Base-by-base conservation (phyloP, 1,140 invertebrate species). In the Steinernema khuongi region DNA sequence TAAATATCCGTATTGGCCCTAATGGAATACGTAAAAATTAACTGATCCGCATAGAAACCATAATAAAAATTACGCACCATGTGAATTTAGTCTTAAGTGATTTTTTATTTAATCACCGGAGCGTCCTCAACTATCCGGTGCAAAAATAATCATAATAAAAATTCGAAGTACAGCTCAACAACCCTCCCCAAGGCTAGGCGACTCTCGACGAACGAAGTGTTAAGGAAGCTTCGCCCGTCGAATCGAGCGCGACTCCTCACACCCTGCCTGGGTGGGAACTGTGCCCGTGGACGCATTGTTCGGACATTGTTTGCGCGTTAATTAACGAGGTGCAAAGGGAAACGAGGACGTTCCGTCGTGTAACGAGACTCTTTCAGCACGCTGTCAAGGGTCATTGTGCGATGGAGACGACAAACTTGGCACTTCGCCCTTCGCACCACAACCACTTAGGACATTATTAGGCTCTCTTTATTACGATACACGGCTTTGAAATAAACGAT, bases 281-380 rank as follows among this genome's bases (percentile, higher is more conserved):
- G 14, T 60, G 50, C 50, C 50, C 50, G 7, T 4, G 14, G 50
- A 14, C 22, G 50, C 50, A 60, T 60, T 60, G 50, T 60, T 60
- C 50, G 50, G 50, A 60, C 50, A 60, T 60, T 60, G 50, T 60
- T 60, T 60, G 50, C 50, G 50, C 50, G 50, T 60, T 60, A 60
- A 60, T 60, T 60, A 60, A 60, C 50, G 50, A 60, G 50, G 50
- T 60, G 50, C 50, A 4, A 60, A 60, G 50, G 36, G 50, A 60
- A 60, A 17, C 50, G 50, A 11, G 50, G 4, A 17, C 50, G 14
- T 26, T 60, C 26, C 50, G 7, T 11, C 50, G 50, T 60, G 11
- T 60, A 60, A 60, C 50, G 7, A 60, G 50, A 60, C 14, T 60
- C 50, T 60, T 60, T 60, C 50, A 60, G 50, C 14, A 60, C 50